Evolutionary conservation across 2,888 invertebrate species (phyloP).

Genomic region (Globia sparganii): DNA sequence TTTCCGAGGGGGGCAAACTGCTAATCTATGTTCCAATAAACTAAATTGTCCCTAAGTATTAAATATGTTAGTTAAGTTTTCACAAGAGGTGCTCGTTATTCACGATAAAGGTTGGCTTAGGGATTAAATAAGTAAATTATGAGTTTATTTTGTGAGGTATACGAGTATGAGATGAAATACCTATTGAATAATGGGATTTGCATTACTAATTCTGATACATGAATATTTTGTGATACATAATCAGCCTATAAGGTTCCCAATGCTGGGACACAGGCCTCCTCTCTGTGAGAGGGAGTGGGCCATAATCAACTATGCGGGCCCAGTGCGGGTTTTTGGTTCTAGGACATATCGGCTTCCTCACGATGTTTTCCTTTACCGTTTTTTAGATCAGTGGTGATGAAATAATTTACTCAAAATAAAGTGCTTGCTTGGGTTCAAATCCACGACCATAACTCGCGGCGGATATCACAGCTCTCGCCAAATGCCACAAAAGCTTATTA

Average conservation of each 20-base stretch:
- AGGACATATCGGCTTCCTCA: too few relatives aligned
- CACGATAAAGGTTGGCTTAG: slow-evolving; percentile 38
- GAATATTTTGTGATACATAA: background rate
- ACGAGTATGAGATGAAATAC: slow-evolving; percentile 15
- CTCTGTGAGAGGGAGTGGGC: too few relatives aligned
- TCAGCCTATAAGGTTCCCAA: too few relatives aligned
- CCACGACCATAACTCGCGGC: too few relatives aligned
- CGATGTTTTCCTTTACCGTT: too few relatives aligned
- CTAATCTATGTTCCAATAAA: slow-evolving; percentile 35
- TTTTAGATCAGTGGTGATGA: too few relatives aligned
- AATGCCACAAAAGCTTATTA: background rate
- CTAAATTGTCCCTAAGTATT: slow-evolving; percentile 43
- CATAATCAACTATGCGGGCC: too few relatives aligned
- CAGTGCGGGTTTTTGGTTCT: too few relatives aligned
- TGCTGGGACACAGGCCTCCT: too few relatives aligned
- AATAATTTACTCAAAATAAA: too few relatives aligned
- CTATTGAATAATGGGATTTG: background rate
- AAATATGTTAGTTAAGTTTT: slow-evolving; percentile 57
- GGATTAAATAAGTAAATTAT: slow-evolving; percentile 59
- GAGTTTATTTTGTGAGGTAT: slow-evolving; percentile 43
- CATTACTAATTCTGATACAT: background rate
- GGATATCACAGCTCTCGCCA: too few relatives aligned
- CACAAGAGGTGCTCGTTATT: slow-evolving; percentile 47
- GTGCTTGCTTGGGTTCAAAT: too few relatives aligned
- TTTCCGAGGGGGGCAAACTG: background rate